A percentile compares a stretch with the other conserved stretches of the same genome.
phyloP scores from a whole-genome alignment of 2,797 vertebrate species.

The Eremophila alpestris region DNA sequence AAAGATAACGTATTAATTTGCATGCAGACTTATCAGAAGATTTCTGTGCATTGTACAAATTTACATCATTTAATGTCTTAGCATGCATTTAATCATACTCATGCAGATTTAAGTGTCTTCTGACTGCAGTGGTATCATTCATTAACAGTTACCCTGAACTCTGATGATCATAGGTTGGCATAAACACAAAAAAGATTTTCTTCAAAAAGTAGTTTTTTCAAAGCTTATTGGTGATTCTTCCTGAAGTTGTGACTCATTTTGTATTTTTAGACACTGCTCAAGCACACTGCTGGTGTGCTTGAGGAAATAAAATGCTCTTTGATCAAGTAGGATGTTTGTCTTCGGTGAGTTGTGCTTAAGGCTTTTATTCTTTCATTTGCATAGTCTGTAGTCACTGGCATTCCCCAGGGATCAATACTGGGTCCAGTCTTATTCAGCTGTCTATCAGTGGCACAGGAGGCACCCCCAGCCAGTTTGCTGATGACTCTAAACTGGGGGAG shows the following conservation, averaged over 20 bases:
- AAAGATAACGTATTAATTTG: background rate
- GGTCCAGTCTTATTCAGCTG: background rate
- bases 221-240: background rate
- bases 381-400: background rate
- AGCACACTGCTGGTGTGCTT: background rate
- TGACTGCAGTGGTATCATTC: background rate
- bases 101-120: background rate
- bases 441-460: background rate
- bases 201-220: background rate
- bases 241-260: background rate
- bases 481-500: background rate
- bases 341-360: background rate
- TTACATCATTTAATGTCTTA: background rate
- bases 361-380: background rate
- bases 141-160: background rate
- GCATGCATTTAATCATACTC: background rate
- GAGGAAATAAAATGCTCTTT: background rate
- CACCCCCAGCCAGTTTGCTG: background rate
- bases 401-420: background rate
- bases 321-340: background rate
- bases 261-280: background rate
- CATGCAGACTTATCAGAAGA: background rate
- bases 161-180: background rate
- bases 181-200: background rate
- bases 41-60: background rate